Base-by-base conservation (phyloP, 2,113 vertebrate genomes). In the Sylvilagus bachmani region DNA sequence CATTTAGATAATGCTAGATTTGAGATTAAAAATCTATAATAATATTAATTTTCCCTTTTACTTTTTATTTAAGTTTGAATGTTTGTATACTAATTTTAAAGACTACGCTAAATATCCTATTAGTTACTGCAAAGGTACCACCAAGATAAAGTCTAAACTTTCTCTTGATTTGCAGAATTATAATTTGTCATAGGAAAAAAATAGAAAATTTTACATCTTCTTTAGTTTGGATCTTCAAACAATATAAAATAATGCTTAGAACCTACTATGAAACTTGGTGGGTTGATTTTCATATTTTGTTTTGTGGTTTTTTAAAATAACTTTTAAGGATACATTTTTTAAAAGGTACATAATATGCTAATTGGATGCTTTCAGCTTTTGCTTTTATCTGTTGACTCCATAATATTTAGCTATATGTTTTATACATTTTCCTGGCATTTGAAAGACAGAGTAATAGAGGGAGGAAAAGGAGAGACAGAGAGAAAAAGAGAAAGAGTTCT, bases 1-100 rank as follows among this genome's bases (percentile, higher is more conserved):
- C 22, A 79, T 10, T 79, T 67, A 33, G 12, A 3, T 74, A 64
- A 87, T 83, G 33, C 19, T 84, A 83, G 13, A 80, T 93, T 91
- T 81, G 22, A 73, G 31, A 74, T 86, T 91, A 70, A 89, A 44
- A 79, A 89, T 89, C 62, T 89, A 71, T 22, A 71, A 74, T 58
- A 44, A 82, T 16, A 64, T 14, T 89, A 3, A 89, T 86, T 64
- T 86, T 89, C 58, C 29, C 89, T 88, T 79, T 14, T 79, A 69
- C 7, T 67, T 71, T 82, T 86, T 74, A 21, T 11, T 82, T 85
- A 88, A 87, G 70, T 69, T 24, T 86, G 25, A 95, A 49, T 38
- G 24, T 66, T 53, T 86, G 11, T 62, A 13, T 61, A 44, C 14
- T 33, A 5, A 7, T 80, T 92, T 87, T 36, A 78, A 74, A 82